Percentiles rank a stretch among this genome's conserved stretches.
Evolutionary conservation across 1,140 invertebrate genomes (phyloP).

Genomic region (Conopomorpha cramerella): DNA sequence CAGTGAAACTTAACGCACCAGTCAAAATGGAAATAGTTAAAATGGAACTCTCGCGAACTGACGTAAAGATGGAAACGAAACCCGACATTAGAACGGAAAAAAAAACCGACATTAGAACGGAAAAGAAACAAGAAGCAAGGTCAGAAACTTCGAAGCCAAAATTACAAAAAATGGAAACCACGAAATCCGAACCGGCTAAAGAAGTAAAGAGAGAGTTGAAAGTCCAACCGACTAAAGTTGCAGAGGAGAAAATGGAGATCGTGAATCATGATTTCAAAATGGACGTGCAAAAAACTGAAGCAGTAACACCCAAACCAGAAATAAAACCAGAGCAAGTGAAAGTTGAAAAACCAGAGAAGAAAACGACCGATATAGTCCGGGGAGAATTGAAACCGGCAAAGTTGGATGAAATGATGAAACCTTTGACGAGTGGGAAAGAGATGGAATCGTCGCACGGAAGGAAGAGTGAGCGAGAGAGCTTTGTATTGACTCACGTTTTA

Average conservation of each 20-base stretch:
- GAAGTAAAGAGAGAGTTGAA: too few relatives aligned
- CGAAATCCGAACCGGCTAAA: neutral
- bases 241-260: neutral
- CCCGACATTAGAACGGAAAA: neutral
- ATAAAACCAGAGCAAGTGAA: neutral
- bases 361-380: neutral
- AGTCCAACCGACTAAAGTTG: too few relatives aligned
- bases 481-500: conserved; percentile 38
- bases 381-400: too few relatives aligned
- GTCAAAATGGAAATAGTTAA: conserved; percentile 1
- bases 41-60: neutral
- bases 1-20: neutral
- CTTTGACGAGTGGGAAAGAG: conserved; percentile 5
- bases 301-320: neutral
- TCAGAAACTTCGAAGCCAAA: neutral
- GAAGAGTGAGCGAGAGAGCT: conserved; percentile 13
- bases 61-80: neutral
- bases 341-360: neutral
- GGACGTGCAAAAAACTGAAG: neutral
- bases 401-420: too few relatives aligned
- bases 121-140: neutral
- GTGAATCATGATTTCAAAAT: neutral
- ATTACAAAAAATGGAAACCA: neutral
- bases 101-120: neutral
- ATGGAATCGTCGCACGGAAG: conserved; percentile 7